Evolutionary conservation across 2,888 invertebrate species (phyloP).

Genomic region (Dromius quadrimaculatus): DNA sequence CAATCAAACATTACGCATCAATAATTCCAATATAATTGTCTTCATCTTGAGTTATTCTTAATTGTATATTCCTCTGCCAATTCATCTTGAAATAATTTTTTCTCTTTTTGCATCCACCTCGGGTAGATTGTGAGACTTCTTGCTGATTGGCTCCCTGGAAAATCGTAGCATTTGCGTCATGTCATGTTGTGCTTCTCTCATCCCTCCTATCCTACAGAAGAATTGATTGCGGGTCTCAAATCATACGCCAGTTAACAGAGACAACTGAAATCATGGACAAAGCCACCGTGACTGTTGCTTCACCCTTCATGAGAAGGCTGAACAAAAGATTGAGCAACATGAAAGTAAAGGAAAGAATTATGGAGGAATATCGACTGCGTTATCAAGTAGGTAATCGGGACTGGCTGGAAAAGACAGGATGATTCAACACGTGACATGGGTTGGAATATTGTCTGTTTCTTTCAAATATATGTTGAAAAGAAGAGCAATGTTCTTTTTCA

Average conservation of each 20-base stretch:
- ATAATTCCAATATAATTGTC: no score
- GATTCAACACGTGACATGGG: background rate
- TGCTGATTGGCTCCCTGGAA: conserved; percentile 62
- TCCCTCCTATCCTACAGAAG: conserved; percentile 43
- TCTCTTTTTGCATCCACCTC: no score
- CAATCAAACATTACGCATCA: no score
- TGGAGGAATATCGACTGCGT: conserved; percentile 3
- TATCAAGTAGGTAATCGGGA: background rate
- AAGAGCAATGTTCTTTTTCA: no score
- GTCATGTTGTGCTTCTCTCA: conserved; percentile 59
- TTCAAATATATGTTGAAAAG: no score
- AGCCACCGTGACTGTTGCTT: conserved; percentile 14
- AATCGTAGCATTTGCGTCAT: conserved; percentile 63
- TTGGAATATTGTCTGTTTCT: no score
- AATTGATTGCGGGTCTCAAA: conserved; percentile 62
- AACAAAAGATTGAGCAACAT: conserved; percentile 9
- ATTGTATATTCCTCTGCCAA: no score
- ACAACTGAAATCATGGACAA: conserved; percentile 56
- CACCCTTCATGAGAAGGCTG: no score
- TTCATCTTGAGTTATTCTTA: no score
- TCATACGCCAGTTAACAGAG: conserved; percentile 63
- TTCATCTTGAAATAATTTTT: no score
- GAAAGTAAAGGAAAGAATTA: background rate
- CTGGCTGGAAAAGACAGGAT: background rate
- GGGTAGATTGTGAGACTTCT: no score